A percentile compares a stretch with the other conserved stretches of the same genome.
These are phyloP conservation scores for Mobula hypostoma DNA, from an alignment of 2,113 vertebrate genomes.

Conservation along the genomic window DNA sequence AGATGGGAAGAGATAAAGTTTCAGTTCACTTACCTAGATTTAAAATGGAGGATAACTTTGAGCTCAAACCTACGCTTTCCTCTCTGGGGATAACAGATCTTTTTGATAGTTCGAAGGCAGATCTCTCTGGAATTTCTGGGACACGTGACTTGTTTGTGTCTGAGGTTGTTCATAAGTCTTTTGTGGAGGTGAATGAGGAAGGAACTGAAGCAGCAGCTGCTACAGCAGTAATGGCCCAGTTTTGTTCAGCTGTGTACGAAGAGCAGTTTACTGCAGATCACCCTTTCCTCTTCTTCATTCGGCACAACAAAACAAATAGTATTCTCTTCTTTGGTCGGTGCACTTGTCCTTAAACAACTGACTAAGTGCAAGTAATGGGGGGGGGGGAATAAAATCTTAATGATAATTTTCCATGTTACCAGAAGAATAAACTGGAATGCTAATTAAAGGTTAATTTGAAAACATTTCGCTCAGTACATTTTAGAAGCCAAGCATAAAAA, in stretches of 20 bases:
- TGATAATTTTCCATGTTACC: too few species aligned
- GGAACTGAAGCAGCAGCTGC: conserved; percentile 62
- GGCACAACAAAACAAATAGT: conserved; percentile 64
- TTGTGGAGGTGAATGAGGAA: conserved; percentile 58
- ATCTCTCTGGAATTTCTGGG: conserved; percentile 57
- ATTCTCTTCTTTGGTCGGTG: conserved; percentile 75
- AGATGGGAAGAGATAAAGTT: conserved; percentile 59
- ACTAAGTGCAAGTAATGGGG: not conserved
- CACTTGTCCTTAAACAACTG: conserved; percentile 49
- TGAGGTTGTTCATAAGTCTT: conserved; percentile 60
- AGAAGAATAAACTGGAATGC: too few species aligned
- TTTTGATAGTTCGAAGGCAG: conserved; percentile 51
- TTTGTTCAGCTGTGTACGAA: conserved; percentile 59
- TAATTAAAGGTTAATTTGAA: too few species aligned
- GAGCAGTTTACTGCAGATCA: conserved; percentile 69
- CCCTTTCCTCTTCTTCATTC: conserved; percentile 86
- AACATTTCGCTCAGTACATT: too few species aligned
- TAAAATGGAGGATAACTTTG: conserved; percentile 73
- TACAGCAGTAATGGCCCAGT: conserved; percentile 46
- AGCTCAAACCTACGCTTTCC: not conserved
- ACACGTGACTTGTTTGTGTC: conserved; percentile 52
- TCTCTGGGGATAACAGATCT: conserved; percentile 61
- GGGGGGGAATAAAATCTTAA: too few species aligned
- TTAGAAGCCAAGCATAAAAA: not conserved
- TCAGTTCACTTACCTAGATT: conserved; percentile 72